These are phyloP conservation scores for Anableps anableps DNA, from an alignment of 2,797 vertebrate genomes.

Conservation along the genomic window DNA sequence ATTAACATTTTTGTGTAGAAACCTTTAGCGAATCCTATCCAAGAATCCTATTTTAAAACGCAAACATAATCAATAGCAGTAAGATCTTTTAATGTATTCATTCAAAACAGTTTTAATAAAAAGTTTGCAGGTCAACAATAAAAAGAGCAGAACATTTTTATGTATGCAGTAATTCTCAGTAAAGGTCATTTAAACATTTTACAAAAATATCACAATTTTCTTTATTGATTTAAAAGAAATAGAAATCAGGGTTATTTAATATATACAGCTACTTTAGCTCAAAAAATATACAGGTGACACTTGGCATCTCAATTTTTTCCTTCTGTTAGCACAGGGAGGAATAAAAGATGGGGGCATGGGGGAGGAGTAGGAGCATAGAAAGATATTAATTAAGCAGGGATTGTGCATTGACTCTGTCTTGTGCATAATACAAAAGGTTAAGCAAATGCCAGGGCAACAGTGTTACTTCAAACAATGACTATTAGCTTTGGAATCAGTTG, in stretches of 20 bases:
- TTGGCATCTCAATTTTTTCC: conserved; percentile 20
- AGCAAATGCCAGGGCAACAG: conserved; percentile 98
- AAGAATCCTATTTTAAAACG: neutral
- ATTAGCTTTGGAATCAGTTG: conserved; percentile 99
- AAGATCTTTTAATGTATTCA: neutral
- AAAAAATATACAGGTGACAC: conserved; percentile 24
- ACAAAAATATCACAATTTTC: neutral
- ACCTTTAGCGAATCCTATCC: neutral
- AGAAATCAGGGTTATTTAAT: neutral
- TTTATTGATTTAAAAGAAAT: neutral
- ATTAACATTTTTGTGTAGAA: no score
- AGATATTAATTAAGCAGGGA: conserved; percentile 99
- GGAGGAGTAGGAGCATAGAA: conserved; percentile 28
- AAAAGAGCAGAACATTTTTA: neutral
- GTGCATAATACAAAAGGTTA: conserved; percentile 99
- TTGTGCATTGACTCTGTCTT: conserved; percentile 95
- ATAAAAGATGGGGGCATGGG: conserved; percentile 12
- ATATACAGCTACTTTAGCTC: conserved; percentile 6
- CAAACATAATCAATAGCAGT: neutral
- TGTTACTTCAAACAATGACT: conserved; percentile 99
- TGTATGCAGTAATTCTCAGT: neutral
- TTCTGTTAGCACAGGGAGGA: conserved; percentile 63
- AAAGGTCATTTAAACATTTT: neutral
- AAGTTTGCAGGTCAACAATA: neutral
- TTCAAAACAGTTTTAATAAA: neutral